A percentile compares a stretch with the other conserved stretches of the same genome.
These are phyloP conservation scores for Paraplagusia blochii DNA, from an alignment of 2,113 vertebrate species.

Conservation along the genomic window DNA sequence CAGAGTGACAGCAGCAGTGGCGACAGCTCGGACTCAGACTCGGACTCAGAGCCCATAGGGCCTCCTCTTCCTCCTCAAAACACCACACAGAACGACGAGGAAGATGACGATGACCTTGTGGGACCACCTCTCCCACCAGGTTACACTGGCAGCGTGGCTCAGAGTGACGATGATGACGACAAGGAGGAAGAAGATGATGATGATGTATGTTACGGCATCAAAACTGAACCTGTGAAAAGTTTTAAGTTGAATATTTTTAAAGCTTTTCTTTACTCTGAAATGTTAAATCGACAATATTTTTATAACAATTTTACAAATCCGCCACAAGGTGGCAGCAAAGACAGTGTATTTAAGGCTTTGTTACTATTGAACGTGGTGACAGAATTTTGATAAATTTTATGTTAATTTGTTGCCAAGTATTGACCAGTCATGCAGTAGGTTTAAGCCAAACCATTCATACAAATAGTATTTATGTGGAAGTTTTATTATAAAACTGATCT, in stretches of 20 bases:
- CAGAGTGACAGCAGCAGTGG: conserved; percentile 53
- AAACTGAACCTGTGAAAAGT: too few species aligned
- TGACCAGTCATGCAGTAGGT: too few species aligned
- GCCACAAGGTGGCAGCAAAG: conserved; percentile 68
- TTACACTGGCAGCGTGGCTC: conserved; percentile 69
- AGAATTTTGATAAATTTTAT: not conserved
- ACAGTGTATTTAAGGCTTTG: conserved; percentile 1
- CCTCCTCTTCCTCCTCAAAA: conserved; percentile 72
- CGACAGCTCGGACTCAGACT: conserved; percentile 59
- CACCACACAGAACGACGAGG: conserved; percentile 47
- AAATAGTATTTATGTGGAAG: not conserved
- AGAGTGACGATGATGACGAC: conserved; percentile 67
- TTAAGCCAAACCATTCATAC: not conserved
- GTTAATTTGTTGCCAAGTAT: not conserved
- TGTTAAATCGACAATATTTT: not conserved
- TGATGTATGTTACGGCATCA: conserved; percentile 76
- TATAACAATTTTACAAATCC: conserved; percentile 2
- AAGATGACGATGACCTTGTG: conserved; percentile 66
- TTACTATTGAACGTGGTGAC: not conserved
- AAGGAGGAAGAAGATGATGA: conserved; percentile 59
- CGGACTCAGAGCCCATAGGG: conserved; percentile 70
- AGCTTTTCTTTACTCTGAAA: not conserved
- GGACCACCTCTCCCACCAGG: conserved; percentile 81
- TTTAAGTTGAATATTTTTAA: too few species aligned
- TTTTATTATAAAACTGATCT: conserved; percentile 2